Conservation (phyloP, 1,140 invertebrate genomes). For the Protaetia brevitarsis region DNA sequence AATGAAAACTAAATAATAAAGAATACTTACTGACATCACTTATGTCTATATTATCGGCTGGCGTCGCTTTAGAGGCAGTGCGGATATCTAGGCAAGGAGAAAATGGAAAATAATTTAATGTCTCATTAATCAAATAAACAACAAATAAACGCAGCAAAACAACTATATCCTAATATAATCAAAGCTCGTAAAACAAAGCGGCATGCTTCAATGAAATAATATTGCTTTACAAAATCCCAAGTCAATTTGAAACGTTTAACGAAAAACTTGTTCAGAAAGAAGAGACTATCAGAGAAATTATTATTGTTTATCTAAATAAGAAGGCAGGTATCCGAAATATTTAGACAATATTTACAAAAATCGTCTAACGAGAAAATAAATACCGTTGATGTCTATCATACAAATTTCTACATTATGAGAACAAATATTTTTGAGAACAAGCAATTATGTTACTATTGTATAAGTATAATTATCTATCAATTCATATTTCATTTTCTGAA, state of each 20-base stretch:
- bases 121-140: not conserved
- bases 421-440: no score
- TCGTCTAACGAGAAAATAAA: no score
- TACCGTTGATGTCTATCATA: no score
- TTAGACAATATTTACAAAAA: no score
- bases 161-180: not conserved
- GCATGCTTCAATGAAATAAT: not conserved
- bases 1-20: not conserved
- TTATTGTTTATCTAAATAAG: no score
- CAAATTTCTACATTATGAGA: no score
- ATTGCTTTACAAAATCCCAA: no score
- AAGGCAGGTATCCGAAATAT: no score
- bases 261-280: not conserved
- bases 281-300: no score
- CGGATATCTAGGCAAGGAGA: constrained; percentile 12
- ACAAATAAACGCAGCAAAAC: not conserved
- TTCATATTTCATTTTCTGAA: no score
- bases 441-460: no score
- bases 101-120: not conserved
- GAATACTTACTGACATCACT: constrained; percentile 74
- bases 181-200: constrained; percentile 1
- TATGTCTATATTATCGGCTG: constrained; percentile 57
- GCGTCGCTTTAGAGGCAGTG: constrained; percentile 18
- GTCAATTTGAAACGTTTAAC: not conserved
- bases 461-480: no score